phyloP scores from a whole-genome alignment of 2,797 vertebrate genomes.

The Coendou prehensilis region DNA sequence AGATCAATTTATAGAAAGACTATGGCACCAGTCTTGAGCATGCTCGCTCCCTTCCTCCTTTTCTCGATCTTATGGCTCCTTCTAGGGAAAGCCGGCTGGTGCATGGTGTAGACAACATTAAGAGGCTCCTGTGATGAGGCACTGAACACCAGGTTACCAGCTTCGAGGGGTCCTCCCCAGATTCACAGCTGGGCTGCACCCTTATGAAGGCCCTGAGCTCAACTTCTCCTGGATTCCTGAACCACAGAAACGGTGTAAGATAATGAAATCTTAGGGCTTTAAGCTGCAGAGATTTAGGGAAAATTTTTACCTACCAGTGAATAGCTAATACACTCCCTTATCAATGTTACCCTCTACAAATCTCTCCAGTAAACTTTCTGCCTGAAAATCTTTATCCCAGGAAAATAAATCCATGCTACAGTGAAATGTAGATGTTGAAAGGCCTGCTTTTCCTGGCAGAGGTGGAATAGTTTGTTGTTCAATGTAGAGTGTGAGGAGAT shows the following conservation, averaged over 20 bases:
- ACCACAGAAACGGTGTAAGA: background rate
- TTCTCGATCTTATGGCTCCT: background rate
- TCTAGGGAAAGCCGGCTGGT: background rate
- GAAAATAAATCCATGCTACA: slow-evolving; percentile 61
- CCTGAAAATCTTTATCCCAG: background rate
- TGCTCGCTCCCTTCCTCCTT: background rate
- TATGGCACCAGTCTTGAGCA: background rate
- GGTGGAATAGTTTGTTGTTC: slow-evolving; percentile 7
- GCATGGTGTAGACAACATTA: background rate
- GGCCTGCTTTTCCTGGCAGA: background rate
- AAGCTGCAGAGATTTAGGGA: background rate
- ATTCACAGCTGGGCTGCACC: background rate
- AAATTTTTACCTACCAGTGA: background rate
- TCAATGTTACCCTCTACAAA: background rate
- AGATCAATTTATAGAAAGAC: slow-evolving; percentile 31
- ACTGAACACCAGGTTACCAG: background rate
- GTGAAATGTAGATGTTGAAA: background rate
- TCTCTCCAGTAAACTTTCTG: background rate
- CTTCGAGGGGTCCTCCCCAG: background rate
- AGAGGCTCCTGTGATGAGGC: background rate
- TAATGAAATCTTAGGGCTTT: background rate
- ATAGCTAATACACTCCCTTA: background rate
- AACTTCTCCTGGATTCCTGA: background rate
- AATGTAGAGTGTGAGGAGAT: background rate
- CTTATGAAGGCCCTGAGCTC: background rate